Conservation (phyloP, 2,888 invertebrate species). For the Kuschelorhynchus macadamiae region DNA sequence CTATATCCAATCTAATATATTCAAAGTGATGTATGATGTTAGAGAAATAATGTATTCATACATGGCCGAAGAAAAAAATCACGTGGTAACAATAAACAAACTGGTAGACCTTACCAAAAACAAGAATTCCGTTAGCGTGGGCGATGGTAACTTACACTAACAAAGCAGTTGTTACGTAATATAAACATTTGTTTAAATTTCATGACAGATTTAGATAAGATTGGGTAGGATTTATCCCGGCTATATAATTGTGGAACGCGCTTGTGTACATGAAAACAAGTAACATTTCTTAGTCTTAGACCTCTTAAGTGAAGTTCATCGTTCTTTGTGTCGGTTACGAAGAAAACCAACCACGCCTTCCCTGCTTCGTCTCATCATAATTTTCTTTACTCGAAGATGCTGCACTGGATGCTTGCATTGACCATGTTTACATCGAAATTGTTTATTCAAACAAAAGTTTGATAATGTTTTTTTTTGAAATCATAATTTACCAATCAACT, state of each 20-base stretch:
- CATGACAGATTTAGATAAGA: slow-evolving; percentile 20
- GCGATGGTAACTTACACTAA: slow-evolving; percentile 13
- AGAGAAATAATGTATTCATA: no score
- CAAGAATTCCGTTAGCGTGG: slow-evolving; percentile 23
- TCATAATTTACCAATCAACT: no score
- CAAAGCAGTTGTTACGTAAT: slow-evolving; percentile 20
- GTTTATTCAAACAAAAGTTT: no score
- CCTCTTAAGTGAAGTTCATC: slow-evolving; percentile 48
- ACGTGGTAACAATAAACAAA: not conserved
- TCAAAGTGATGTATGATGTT: no score
- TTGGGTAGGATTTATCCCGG: slow-evolving; percentile 16
- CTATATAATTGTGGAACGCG: slow-evolving; percentile 7
- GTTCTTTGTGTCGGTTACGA: slow-evolving; percentile 47
- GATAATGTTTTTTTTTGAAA: no score
- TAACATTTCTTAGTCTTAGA: slow-evolving; percentile 38
- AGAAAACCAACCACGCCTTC: slow-evolving; percentile 47
- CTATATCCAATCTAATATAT: no score
- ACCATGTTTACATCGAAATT: slow-evolving; percentile 29
- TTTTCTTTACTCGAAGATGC: slow-evolving; percentile 37
- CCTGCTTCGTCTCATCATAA: slow-evolving; percentile 43
- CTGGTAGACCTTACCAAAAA: slow-evolving; percentile 20
- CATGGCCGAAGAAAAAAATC: no score
- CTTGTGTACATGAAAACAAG: slow-evolving; percentile 27
- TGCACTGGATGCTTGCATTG: slow-evolving; percentile 33
- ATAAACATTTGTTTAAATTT: slow-evolving; percentile 15